These are phyloP conservation scores for Agelaius phoeniceus DNA, from an alignment of 2,113 vertebrate genomes.

Conservation along the genomic window DNA sequence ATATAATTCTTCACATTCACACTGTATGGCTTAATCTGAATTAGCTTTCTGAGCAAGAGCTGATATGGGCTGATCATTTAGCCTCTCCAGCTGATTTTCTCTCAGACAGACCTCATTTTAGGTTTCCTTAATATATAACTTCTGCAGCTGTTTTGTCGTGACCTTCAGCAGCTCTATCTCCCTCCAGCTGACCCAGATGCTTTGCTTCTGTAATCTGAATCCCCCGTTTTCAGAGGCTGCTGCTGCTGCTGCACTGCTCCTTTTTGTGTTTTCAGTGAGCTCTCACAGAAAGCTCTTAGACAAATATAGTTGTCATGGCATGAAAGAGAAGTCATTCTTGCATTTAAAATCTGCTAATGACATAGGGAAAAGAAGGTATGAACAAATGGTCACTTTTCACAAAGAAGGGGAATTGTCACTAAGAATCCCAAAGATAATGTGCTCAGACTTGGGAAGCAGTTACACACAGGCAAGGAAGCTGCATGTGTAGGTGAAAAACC, in stretches of 20 bases:
- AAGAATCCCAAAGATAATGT: background rate
- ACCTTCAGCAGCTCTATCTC: background rate
- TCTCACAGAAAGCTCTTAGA: background rate
- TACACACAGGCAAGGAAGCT: background rate
- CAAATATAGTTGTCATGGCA: background rate
- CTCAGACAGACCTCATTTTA: background rate
- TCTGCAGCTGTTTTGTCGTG: background rate
- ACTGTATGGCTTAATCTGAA: background rate
- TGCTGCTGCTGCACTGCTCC: background rate
- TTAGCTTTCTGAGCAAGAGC: background rate
- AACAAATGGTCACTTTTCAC: background rate
- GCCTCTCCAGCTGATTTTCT: background rate
- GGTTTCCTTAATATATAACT: background rate
- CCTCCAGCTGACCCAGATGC: background rate
- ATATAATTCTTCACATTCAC: background rate
- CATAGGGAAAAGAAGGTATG: background rate
- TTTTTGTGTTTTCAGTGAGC: background rate
- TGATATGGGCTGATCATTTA: background rate
- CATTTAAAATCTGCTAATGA: background rate
- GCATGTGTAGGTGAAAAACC: background rate
- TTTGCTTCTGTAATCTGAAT: constrained; percentile 12
- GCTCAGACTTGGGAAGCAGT: background rate
- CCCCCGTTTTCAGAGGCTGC: background rate
- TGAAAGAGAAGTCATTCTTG: background rate
- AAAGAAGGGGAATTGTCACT: background rate